phyloP scores from a whole-genome alignment of 2,888 invertebrate species.

The Augochlorella aurata region DNA sequence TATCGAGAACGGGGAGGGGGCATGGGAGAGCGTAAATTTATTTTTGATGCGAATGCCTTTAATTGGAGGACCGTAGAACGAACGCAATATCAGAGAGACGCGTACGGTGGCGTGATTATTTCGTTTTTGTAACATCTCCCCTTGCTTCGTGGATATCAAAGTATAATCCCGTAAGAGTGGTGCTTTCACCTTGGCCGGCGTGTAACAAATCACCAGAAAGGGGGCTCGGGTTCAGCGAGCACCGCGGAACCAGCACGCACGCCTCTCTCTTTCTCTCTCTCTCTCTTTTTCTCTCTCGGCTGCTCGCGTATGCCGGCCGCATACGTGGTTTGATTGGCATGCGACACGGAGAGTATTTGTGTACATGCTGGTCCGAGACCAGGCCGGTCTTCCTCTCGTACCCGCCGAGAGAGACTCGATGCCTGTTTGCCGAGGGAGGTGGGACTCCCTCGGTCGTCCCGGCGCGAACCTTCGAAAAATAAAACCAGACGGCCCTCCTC shows the following conservation, averaged over 20 bases:
- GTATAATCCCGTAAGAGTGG: conserved; percentile 70
- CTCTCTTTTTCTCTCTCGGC: neutral
- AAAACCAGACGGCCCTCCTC: conserved; percentile 37
- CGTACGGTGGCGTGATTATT: conserved; percentile 45
- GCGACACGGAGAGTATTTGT: conserved; percentile 78
- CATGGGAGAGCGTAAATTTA: conserved; percentile 48
- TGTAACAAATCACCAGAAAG: conserved; percentile 71
- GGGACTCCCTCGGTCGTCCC: conserved; percentile 52
- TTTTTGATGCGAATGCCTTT: conserved; percentile 60
- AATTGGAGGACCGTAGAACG: conserved; percentile 57
- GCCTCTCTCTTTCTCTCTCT: conserved; percentile 16
- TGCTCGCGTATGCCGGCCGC: conserved; percentile 59
- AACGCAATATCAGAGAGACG: conserved; percentile 44
- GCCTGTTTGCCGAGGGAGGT: conserved; percentile 57
- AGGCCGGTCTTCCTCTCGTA: conserved; percentile 48
- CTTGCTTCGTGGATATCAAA: conserved; percentile 67
- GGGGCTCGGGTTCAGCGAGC: conserved; percentile 61
- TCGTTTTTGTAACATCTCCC: conserved; percentile 54
- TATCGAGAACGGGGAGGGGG: neutral
- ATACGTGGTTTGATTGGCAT: conserved; percentile 77
- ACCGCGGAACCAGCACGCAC: conserved; percentile 58
- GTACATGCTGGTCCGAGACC: conserved; percentile 69
- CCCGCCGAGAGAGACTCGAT: conserved; percentile 30
- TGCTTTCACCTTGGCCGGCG: conserved; percentile 67
- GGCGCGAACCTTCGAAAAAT: conserved; percentile 49